Evolutionary conservation across 2,888 invertebrate species (phyloP).

Genomic region (Drosophila anomalipes): DNA sequence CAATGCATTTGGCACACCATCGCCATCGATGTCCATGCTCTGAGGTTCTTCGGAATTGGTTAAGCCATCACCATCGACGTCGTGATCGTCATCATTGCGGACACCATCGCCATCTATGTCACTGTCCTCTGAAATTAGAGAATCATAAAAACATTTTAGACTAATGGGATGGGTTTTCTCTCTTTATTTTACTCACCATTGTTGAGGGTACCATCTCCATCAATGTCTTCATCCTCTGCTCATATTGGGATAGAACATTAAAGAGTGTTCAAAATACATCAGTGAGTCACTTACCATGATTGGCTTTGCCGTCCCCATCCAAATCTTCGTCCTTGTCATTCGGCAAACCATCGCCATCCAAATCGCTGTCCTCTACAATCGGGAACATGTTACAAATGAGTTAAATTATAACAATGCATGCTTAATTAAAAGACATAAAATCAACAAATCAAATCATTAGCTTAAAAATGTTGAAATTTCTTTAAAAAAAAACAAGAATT

Average conservation of each 20-base stretch:
- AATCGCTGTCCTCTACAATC: slow-evolving; percentile 78
- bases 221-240: slow-evolving; percentile 70
- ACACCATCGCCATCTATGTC: slow-evolving; percentile 84
- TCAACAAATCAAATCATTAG: background rate
- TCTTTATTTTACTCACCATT: slow-evolving; percentile 68
- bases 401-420: background rate
- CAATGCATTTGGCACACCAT: slow-evolving; percentile 64
- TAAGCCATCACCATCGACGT: slow-evolving; percentile 69
- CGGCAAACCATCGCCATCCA: slow-evolving; percentile 84
- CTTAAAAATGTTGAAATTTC: background rate
- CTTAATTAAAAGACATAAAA: slow-evolving; percentile 11
- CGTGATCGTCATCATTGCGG: slow-evolving; percentile 79
- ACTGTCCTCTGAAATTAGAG: slow-evolving; percentile 80
- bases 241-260: background rate
- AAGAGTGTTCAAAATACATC: background rate
- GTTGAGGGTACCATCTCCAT: slow-evolving; percentile 63
- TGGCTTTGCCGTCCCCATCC: slow-evolving; percentile 80
- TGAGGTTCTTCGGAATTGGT: slow-evolving; percentile 64
- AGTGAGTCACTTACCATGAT: slow-evolving; percentile 61
- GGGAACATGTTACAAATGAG: background rate
- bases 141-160: background rate
- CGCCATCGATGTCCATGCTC: slow-evolving; percentile 66
- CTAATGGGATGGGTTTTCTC: too few species aligned
- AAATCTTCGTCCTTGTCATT: slow-evolving; percentile 80
- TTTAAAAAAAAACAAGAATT: background rate